phyloP scores from a whole-genome alignment of 2,888 invertebrate genomes.

The Paralinhomoeus sp. region DNA sequence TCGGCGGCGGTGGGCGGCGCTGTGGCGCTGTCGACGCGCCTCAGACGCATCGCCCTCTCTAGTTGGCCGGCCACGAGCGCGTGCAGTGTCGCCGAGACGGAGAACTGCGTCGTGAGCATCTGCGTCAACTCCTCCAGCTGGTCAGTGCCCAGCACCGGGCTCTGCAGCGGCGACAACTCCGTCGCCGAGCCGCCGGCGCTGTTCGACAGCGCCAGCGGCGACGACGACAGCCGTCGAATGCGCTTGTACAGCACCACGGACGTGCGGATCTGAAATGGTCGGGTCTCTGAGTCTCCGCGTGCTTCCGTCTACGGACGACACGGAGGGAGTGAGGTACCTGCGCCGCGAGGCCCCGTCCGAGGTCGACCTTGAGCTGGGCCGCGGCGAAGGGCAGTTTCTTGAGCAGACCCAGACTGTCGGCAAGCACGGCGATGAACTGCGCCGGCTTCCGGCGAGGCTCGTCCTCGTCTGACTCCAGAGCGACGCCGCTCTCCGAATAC shows the following conservation, averaged over 20 bases:
- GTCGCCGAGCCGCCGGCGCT: no score
- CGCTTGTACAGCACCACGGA: no score
- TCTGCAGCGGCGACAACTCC: no score
- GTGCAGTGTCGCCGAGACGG: slow-evolving; percentile 54
- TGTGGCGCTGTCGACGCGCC: slow-evolving; percentile 1
- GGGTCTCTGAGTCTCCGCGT: no score
- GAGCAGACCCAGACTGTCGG: not conserved
- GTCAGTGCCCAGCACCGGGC: no score
- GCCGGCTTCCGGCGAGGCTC: not conserved
- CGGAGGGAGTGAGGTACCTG: no score
- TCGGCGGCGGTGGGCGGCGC: slow-evolving; percentile 42
- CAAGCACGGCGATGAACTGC: not conserved
- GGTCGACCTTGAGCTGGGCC: not conserved
- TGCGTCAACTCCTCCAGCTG: slow-evolving; percentile 39
- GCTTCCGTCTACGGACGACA: no score
- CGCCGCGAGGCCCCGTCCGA: not conserved
- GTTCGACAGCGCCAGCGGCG: no score
- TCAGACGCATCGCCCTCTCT: slow-evolving; percentile 13
- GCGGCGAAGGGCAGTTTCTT: not conserved
- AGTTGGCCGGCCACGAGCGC: slow-evolving; percentile 37
- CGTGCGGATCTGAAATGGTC: no score
- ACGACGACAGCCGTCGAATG: not conserved
- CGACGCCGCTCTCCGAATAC: no score
- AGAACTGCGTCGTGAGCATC: slow-evolving; percentile 56
- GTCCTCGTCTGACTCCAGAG: no score